Evolutionary conservation across 2,113 vertebrate species (phyloP), one percentile per base, ranked within the genome.

Genomic region (Coturnix japonica): DNA sequence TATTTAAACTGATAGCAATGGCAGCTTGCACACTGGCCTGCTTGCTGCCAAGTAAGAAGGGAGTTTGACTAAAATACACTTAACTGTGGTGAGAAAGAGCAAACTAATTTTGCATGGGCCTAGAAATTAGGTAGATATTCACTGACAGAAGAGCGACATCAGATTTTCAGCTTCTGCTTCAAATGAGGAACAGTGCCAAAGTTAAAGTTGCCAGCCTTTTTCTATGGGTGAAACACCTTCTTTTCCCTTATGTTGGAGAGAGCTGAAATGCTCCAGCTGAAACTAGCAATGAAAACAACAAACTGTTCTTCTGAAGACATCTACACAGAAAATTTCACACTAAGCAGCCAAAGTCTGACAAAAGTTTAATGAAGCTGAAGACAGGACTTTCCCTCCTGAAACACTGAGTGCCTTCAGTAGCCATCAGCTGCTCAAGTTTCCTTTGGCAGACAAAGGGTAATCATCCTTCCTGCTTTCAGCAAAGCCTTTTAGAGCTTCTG

Each of bases 381-480:
- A 51, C 11, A 54, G 33, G 31, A 51, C 25, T 33, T 59, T 54
- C 56, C 67, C 11, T 59, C 47, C 31, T 5, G 3, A 76, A 90
- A 47, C 63, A 23, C 57, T 43, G 15, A 5, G 31, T 65, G 28
- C 35, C 30, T 87, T 81, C 78, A 75, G 30, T 23, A 69, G 44
- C 10, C 85, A 39, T 5, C 8, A 63, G 33, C 13, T 28, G 33
- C 43, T 74, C 30, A 44, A 20, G 28, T 70, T 41, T 53, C 67
- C 72, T 21, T 66, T 53, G 80, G 37, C 77, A 80, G 46, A 39
- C 31, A 72, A 73, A 66, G 44, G 43, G 51, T 64, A 64, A 74
- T 56, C 81, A 64, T 18, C 63, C 49, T 79, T 33, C 5, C 30
- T 67, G 74, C 91, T 69, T 92, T 93, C 89, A 89, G 89, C 66